Conservation (phyloP, 2,797 vertebrate genomes). For the Enteromius fasciolatus region DNA sequence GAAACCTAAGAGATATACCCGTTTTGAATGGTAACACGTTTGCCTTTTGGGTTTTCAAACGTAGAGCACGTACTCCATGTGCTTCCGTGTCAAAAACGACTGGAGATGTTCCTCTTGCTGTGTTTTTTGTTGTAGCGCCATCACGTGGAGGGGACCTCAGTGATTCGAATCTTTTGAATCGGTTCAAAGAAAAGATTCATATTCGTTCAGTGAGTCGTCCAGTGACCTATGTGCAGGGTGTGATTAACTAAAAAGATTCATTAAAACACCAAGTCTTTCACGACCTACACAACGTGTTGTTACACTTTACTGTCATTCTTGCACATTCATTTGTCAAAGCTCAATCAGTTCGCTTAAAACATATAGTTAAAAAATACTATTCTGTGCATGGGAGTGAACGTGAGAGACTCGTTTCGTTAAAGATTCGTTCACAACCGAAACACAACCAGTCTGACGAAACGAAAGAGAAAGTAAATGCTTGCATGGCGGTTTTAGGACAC, state of each 20-base stretch:
- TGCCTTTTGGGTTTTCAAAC: neutral
- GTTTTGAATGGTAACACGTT: neutral
- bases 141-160: neutral
- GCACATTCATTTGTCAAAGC: neutral
- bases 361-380: neutral
- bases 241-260: neutral
- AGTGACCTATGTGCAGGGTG: neutral
- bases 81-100: constrained; percentile 33
- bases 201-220: neutral
- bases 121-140: constrained; percentile 30
- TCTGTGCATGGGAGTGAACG: neutral
- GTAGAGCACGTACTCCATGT: neutral
- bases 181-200: neutral
- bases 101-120: constrained; percentile 10
- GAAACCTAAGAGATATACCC: neutral
- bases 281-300: no score
- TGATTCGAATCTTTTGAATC: neutral
- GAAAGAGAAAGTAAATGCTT: constrained; percentile 73
- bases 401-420: neutral
- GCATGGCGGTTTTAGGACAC: constrained; percentile 26
- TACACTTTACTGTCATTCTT: neutral
- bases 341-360: neutral
- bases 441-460: constrained; percentile 40
- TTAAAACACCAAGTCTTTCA: neutral
- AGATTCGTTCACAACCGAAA: neutral